Evolutionary conservation across 2,797 vertebrate genomes (phyloP).

Genomic region (Borostomias antarcticus): DNA sequence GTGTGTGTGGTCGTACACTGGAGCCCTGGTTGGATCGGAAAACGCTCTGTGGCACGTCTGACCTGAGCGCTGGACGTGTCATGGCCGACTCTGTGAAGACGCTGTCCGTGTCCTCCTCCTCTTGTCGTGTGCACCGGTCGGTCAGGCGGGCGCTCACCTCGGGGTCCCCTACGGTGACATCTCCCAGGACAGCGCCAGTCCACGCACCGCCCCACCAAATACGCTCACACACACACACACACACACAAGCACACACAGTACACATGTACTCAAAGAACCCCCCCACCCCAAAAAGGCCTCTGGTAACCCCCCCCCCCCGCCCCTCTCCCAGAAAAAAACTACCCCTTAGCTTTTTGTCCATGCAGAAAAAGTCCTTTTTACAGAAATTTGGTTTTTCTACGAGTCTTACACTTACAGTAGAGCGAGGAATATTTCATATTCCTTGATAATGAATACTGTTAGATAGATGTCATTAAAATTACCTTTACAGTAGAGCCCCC

Average conservation of each 20-base stretch:
- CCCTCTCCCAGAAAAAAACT: constrained; percentile 43
- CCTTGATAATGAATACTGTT: constrained; percentile 60
- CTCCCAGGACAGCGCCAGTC: no score
- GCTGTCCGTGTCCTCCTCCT: no score
- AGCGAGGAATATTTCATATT: constrained; percentile 64
- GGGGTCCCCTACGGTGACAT: no score
- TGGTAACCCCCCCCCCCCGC: not conserved
- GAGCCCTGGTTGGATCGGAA: not conserved
- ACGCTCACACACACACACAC: no score
- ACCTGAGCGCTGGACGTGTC: constrained; percentile 7
- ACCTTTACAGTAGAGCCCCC: constrained; percentile 44
- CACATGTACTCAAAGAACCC: no score
- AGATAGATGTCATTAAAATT: constrained; percentile 70
- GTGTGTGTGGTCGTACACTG: not conserved
- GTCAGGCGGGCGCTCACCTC: no score
- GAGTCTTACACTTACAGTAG: constrained; percentile 69
- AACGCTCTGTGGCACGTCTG: not conserved
- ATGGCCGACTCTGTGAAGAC: not conserved
- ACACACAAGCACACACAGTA: no score
- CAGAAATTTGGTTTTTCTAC: constrained; percentile 70
- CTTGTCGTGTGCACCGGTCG: no score
- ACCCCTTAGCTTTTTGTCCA: constrained; percentile 71
- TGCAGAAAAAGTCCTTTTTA: constrained; percentile 65
- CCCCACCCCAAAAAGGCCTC: no score
- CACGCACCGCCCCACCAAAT: no score